Evolutionary conservation across 2,113 vertebrate genomes (phyloP).

Genomic region (Pao palembangensis): DNA sequence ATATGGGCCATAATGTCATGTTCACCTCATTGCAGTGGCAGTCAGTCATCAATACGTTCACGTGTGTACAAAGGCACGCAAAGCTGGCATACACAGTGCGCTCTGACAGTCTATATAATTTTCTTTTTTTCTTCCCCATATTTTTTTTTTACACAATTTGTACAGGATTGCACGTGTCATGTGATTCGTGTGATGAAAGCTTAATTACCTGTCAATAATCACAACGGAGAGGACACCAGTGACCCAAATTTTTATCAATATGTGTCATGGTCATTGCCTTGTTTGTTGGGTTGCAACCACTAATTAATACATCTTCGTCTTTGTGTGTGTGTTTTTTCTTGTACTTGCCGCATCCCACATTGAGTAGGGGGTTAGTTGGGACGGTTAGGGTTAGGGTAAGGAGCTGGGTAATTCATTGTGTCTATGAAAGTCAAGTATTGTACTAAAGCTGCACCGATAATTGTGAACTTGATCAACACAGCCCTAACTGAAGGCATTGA

Average conservation of each 20-base stretch:
- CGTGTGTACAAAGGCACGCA: slow-evolving; percentile 4
- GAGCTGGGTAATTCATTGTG: too few relatives aligned
- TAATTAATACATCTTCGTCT: background rate
- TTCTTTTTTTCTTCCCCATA: too few relatives aligned
- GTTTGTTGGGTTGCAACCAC: background rate
- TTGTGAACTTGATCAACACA: too few relatives aligned
- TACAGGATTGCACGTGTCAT: background rate
- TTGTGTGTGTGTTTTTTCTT: too few relatives aligned
- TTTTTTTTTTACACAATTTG: background rate
- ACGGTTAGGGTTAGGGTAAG: too few relatives aligned
- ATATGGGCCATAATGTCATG: slow-evolving; percentile 59
- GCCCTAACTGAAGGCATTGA: too few relatives aligned
- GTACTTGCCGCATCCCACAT: too few relatives aligned
- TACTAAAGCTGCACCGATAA: too few relatives aligned
- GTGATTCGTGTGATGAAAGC: slow-evolving; percentile 4
- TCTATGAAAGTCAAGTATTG: too few relatives aligned
- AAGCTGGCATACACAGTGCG: background rate
- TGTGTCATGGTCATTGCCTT: background rate
- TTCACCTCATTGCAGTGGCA: slow-evolving; percentile 14
- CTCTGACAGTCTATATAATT: background rate
- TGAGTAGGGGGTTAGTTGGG: too few relatives aligned
- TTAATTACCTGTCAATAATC: slow-evolving; percentile 41
- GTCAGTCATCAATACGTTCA: slow-evolving; percentile 26
- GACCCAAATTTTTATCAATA: slow-evolving; percentile 3
- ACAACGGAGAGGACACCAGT: background rate